Evolutionary conservation across 2,888 invertebrate species (phyloP).

Genomic region (Eupeodes latifasciatus): DNA sequence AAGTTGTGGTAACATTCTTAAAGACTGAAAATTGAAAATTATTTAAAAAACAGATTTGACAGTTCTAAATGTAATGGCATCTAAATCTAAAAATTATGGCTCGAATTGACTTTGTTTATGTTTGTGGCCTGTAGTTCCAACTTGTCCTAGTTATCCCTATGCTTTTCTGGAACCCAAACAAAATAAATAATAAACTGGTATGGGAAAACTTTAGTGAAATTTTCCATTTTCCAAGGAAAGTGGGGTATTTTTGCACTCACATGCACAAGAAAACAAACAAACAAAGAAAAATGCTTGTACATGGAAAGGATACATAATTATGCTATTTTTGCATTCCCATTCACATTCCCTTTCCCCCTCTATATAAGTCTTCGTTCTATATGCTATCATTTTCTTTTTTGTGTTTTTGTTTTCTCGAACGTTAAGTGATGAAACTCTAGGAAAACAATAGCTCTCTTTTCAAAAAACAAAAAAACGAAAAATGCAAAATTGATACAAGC

Average conservation of each 20-base stretch:
- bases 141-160: too few species aligned
- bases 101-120: too few species aligned
- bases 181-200: not conserved
- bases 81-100: too few species aligned
- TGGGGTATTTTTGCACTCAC: constrained; percentile 36
- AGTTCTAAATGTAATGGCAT: too few species aligned
- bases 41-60: too few species aligned
- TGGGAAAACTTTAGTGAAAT: constrained; percentile 12
- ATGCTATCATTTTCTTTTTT: not conserved
- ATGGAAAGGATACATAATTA: constrained; percentile 41
- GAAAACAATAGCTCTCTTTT: constrained; percentile 43
- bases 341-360: not conserved
- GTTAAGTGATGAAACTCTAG: constrained; percentile 50
- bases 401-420: not conserved
- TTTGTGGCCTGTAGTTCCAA: too few species aligned
- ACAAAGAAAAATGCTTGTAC: constrained; percentile 44
- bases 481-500: constrained; percentile 40
- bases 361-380: not conserved
- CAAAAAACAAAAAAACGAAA: not conserved
- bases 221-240: constrained; percentile 11
- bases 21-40: too few species aligned
- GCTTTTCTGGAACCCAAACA: too few species aligned
- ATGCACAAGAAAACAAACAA: constrained; percentile 58
- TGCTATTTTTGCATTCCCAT: constrained; percentile 14
- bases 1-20: too few species aligned